Evolutionary conservation across 2,113 vertebrate species (phyloP).

Genomic region (Maccullochella peelii): DNA sequence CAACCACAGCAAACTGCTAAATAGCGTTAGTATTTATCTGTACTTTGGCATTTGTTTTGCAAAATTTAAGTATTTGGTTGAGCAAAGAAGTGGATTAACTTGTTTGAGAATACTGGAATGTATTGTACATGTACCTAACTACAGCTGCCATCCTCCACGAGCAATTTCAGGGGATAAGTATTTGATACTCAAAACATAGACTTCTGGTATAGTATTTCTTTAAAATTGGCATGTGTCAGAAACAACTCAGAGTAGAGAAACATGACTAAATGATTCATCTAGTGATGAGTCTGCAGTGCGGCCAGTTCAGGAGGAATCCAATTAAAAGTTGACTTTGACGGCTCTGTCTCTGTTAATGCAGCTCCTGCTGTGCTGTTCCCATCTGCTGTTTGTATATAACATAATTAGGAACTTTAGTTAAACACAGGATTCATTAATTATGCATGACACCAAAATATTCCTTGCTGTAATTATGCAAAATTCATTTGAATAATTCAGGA

Average conservation of each 20-base stretch:
- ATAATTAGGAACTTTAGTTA: conserved; percentile 66
- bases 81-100: not conserved
- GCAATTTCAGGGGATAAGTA: not conserved
- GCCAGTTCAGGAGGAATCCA: conserved; percentile 45
- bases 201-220: not conserved
- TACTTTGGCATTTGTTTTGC: too few species aligned
- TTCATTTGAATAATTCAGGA: conserved; percentile 44
- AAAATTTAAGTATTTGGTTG: not conserved
- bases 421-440: conserved; percentile 67
- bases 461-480: conserved; percentile 35
- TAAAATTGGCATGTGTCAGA: not conserved
- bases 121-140: not conserved
- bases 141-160: not conserved
- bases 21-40: too few species aligned
- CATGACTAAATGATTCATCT: not conserved
- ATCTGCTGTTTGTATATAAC: conserved; percentile 68
- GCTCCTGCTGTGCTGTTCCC: conserved; percentile 47
- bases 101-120: not conserved
- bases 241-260: not conserved
- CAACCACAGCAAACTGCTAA: too few species aligned
- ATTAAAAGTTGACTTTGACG: conserved; percentile 55
- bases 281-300: not conserved
- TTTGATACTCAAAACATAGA: not conserved
- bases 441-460: conserved; percentile 38
- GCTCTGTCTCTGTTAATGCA: conserved; percentile 29